Percentiles rank a stretch among this genome's conserved stretches.
Evolutionary conservation across 2,888 invertebrate species (phyloP).

Genomic region (Prosapia bicincta): DNA sequence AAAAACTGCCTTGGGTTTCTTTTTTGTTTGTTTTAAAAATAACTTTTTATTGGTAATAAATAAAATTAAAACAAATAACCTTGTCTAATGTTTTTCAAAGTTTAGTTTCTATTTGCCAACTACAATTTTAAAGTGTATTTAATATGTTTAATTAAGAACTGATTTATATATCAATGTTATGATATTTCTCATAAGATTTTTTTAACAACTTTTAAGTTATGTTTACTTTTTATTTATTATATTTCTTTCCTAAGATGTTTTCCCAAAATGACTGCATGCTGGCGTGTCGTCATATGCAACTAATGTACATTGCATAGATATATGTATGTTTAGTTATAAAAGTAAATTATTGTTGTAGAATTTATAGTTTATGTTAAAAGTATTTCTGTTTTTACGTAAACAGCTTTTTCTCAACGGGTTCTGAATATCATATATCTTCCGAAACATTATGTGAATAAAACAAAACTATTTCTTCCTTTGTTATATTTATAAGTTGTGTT

Average conservation of each 20-base stretch:
- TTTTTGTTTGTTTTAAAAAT: no score
- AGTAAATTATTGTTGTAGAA: background rate
- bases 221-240: background rate
- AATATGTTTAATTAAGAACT: no score
- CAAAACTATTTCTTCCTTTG: no score
- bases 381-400: background rate
- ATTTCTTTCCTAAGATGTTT: background rate
- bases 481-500: no score
- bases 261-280: background rate
- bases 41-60: no score
- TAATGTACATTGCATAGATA: background rate
- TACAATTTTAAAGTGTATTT: background rate
- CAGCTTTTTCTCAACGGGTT: background rate
- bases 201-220: background rate
- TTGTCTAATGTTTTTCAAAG: no score
- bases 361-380: background rate
- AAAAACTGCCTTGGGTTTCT: no score
- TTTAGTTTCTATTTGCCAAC: background rate
- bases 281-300: background rate
- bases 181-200: no score
- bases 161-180: no score
- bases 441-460: no score
- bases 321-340: background rate
- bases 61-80: no score
- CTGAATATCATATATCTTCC: background rate